Conservation (phyloP, 2,888 invertebrate species). For the Tribolium freemani region DNA sequence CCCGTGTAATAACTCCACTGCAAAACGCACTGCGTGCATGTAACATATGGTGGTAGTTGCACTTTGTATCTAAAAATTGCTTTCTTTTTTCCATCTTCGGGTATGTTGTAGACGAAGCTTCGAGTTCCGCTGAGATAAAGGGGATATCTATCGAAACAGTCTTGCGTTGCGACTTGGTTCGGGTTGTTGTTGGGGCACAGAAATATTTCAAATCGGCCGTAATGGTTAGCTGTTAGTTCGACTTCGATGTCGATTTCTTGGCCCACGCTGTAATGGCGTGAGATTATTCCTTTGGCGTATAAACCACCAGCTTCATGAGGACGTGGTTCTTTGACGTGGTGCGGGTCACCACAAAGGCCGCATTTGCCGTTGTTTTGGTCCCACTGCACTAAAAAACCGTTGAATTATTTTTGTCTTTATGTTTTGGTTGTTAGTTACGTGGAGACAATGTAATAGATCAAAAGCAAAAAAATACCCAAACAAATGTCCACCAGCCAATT, state of each 20-base stretch:
- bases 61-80: slow-evolving; percentile 77
- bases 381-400: slow-evolving; percentile 79
- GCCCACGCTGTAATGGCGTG: slow-evolving; percentile 84
- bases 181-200: slow-evolving; percentile 91
- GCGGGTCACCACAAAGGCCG: slow-evolving; percentile 92
- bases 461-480: too few species aligned
- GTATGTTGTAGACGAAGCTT: slow-evolving; percentile 69
- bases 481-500: too few species aligned
- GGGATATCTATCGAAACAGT: slow-evolving; percentile 87
- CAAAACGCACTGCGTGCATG: slow-evolving; percentile 91
- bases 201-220: slow-evolving; percentile 87
- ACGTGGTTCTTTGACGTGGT: slow-evolving; percentile 78
- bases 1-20: slow-evolving; percentile 95
- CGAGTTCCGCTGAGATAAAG: slow-evolving; percentile 81
- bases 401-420: not conserved
- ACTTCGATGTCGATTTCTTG: slow-evolving; percentile 90
- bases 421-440: too few species aligned
- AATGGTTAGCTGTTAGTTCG: slow-evolving; percentile 91
- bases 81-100: slow-evolving; percentile 65
- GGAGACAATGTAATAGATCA: too few species aligned
- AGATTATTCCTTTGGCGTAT: slow-evolving; percentile 88
- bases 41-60: slow-evolving; percentile 84
- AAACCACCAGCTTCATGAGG: slow-evolving; percentile 91
- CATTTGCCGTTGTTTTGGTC: slow-evolving; percentile 88
- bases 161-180: slow-evolving; percentile 81